A percentile compares a stretch with the other conserved stretches of the same genome.
These are phyloP conservation scores for Calliopsis andreniformis DNA, from an alignment of 1,140 invertebrate species.

Conservation along the genomic window DNA sequence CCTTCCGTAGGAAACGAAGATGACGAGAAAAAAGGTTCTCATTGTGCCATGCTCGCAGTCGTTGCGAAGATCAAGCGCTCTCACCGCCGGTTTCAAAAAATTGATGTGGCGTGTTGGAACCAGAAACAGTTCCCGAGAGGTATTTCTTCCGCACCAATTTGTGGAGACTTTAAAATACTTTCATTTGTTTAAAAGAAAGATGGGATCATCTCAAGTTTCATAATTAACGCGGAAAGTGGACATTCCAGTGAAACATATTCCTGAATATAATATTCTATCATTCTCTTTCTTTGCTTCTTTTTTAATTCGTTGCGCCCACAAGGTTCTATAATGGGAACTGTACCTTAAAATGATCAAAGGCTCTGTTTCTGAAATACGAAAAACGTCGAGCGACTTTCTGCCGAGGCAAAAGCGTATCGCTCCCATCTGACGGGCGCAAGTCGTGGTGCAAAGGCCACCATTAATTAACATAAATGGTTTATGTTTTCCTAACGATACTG, in stretches of 20 bases:
- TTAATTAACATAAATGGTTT: conserved; percentile 79
- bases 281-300: neutral
- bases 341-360: conserved; percentile 62
- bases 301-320: conserved; percentile 29
- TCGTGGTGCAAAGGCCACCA: conserved; percentile 66
- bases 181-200: neutral
- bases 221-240: neutral
- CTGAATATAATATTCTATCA: conserved; percentile 4
- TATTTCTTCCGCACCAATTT: neutral
- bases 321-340: conserved; percentile 46
- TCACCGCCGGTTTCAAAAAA: neutral
- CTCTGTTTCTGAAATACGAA: conserved; percentile 54
- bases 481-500: conserved; percentile 59
- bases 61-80: neutral
- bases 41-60: neutral
- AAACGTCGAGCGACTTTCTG: conserved; percentile 55
- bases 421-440: conserved; percentile 40
- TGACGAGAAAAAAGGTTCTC: neutral
- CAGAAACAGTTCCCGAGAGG: neutral
- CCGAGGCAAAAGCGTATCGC: conserved; percentile 51
- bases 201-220: neutral
- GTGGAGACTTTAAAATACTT: neutral
- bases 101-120: neutral
- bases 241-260: neutral
- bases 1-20: neutral